Percentiles rank a stretch among this genome's conserved stretches.
Conservation (phyloP, 1,140 invertebrate species). For the Dryas iulia region DNA sequence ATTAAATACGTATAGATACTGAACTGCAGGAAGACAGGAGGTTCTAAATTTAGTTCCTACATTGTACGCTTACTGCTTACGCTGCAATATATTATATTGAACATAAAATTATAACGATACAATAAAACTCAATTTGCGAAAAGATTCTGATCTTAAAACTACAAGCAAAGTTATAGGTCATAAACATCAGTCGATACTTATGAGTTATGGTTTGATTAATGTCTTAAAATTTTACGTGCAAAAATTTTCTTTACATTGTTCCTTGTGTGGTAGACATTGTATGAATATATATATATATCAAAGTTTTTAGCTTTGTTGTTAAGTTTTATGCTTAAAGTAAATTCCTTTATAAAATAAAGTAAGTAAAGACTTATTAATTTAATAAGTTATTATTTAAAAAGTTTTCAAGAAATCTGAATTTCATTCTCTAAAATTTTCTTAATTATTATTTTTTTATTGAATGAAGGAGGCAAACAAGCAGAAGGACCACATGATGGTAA, state of each 20-base stretch:
- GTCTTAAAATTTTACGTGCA: not conserved
- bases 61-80: not conserved
- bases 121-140: slow-evolving; percentile 73
- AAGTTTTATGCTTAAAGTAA: no score
- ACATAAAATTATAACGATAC: not conserved
- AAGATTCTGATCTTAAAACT: slow-evolving; percentile 64
- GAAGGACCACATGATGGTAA: no score
- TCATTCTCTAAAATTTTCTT: no score
- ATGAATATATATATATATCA: no score
- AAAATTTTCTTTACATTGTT: not conserved
- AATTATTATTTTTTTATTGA: no score
- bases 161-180: slow-evolving; percentile 60
- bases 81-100: not conserved
- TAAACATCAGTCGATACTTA: slow-evolving; percentile 59
- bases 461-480: no score
- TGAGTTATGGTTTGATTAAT: slow-evolving; percentile 26
- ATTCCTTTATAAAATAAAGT: no score
- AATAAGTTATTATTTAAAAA: no score
- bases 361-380: no score
- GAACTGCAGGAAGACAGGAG: not conserved
- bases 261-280: not conserved
- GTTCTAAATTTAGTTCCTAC: not conserved
- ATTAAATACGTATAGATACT: not conserved
- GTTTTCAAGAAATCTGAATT: no score
- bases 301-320: no score